Conservation (phyloP, 2,888 invertebrate species). For the Mesoligia furuncula region DNA sequence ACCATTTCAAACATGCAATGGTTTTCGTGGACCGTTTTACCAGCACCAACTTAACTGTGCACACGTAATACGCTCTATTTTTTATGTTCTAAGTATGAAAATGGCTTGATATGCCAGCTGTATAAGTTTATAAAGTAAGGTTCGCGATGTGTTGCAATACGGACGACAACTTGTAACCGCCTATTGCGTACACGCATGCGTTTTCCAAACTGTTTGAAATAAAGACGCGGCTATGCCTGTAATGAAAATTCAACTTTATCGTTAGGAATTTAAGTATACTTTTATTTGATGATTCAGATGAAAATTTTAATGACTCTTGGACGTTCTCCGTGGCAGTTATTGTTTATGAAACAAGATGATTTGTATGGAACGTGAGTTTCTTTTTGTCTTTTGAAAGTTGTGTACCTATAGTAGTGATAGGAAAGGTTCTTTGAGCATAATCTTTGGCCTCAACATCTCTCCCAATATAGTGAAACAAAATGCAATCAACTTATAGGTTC, state of each 20-base stretch:
- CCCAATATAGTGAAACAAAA: background rate
- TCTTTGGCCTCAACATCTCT: background rate
- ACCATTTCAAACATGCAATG: constrained; percentile 33
- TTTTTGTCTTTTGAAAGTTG: constrained; percentile 38
- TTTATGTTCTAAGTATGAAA: background rate
- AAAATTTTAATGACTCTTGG: constrained; percentile 35
- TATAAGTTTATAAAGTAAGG: constrained; percentile 22
- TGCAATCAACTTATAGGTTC: background rate
- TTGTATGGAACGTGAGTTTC: constrained; percentile 34
- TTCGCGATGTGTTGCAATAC: constrained; percentile 56
- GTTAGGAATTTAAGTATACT: background rate
- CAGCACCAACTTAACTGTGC: background rate
- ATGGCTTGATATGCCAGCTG: background rate
- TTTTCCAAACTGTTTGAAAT: constrained; percentile 62
- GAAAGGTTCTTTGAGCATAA: background rate
- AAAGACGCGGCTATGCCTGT: constrained; percentile 1
- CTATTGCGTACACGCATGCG: constrained; percentile 67
- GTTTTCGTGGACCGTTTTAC: constrained; percentile 26
- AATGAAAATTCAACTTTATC: constrained; percentile 33
- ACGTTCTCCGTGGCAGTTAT: constrained; percentile 40
- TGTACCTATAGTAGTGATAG: background rate
- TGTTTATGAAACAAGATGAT: constrained; percentile 51
- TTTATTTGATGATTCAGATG: background rate
- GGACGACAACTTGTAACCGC: constrained; percentile 64
- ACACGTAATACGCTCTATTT: constrained; percentile 1